Evolutionary conservation across 2,797 vertebrate genomes (phyloP).

Genomic region (Melanotaenia pygmaea): DNA sequence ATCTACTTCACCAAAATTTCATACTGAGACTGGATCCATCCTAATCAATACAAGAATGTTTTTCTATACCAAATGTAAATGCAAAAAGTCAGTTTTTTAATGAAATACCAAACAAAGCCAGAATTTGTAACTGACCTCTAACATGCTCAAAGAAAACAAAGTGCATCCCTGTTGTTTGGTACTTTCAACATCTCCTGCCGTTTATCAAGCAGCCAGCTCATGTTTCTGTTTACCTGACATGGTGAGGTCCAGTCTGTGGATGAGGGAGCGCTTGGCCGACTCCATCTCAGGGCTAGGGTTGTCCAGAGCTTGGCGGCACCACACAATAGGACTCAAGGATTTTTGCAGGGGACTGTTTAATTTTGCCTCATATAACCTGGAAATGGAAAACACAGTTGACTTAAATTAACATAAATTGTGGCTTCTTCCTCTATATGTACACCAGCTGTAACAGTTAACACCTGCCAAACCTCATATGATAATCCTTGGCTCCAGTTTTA

Average conservation of each 20-base stretch:
- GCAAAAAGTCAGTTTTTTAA: not conserved
- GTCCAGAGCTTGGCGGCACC: slow-evolving; percentile 97
- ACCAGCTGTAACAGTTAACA: not conserved
- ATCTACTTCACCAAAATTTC: not conserved
- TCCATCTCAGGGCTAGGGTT: slow-evolving; percentile 97
- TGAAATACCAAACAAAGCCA: not conserved
- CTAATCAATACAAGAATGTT: not conserved
- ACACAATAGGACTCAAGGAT: slow-evolving; percentile 91
- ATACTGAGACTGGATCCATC: not conserved
- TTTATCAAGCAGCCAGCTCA: not conserved
- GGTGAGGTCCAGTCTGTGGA: slow-evolving; percentile 96
- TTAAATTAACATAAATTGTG: not conserved
- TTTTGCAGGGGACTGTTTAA: slow-evolving; percentile 92
- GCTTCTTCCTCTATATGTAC: slow-evolving; percentile 2
- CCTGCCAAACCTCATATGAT: slow-evolving; percentile 13
- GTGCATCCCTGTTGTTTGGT: not conserved
- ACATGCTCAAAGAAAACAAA: not conserved
- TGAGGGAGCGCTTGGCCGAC: slow-evolving; percentile 95
- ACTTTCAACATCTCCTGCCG: not conserved
- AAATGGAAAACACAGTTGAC: slow-evolving; percentile 2
- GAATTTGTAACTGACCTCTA: not conserved
- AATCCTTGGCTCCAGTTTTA: slow-evolving; percentile 19
- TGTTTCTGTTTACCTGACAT: slow-evolving; percentile 88
- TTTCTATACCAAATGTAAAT: not conserved
- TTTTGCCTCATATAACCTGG: slow-evolving; percentile 95